These are phyloP conservation scores for Centropus unirufus DNA, from an alignment of 2,113 vertebrate genomes.

Conservation along the genomic window DNA sequence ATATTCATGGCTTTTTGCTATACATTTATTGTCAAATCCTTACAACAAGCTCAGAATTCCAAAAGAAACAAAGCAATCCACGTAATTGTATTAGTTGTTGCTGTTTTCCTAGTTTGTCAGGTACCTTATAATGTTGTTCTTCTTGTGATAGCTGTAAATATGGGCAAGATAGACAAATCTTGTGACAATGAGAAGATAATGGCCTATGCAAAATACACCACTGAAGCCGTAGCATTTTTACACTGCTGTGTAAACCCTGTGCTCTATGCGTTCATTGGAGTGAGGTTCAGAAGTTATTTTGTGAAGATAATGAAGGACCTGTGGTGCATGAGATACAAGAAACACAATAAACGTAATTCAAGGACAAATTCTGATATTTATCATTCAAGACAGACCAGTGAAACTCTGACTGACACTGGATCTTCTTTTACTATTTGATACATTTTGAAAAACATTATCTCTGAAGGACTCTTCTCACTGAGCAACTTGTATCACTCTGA, in stretches of 20 bases:
- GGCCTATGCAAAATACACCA: slow-evolving; percentile 39
- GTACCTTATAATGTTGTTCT: slow-evolving; percentile 86
- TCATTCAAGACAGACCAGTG: slow-evolving; percentile 74
- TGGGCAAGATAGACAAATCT: slow-evolving; percentile 23
- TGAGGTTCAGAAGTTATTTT: slow-evolving; percentile 90
- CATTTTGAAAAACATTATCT: background rate
- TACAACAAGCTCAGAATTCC: slow-evolving; percentile 84
- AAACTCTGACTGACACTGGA: slow-evolving; percentile 75
- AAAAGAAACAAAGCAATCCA: slow-evolving; percentile 88
- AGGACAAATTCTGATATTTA: slow-evolving; percentile 75
- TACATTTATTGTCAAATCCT: slow-evolving; percentile 77
- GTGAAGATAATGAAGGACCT: slow-evolving; percentile 80
- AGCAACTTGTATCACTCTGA: background rate
- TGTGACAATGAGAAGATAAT: slow-evolving; percentile 49
- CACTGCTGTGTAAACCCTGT: slow-evolving; percentile 93
- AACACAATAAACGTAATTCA: slow-evolving; percentile 66
- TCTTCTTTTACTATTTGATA: slow-evolving; percentile 86
- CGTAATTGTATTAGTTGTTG: slow-evolving; percentile 85
- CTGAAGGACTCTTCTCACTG: background rate
- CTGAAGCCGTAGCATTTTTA: slow-evolving; percentile 86
- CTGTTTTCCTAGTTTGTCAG: slow-evolving; percentile 86
- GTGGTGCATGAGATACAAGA: slow-evolving; percentile 79
- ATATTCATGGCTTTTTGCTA: slow-evolving; percentile 89
- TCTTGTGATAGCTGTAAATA: slow-evolving; percentile 63
- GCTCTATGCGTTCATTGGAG: slow-evolving; percentile 91